phyloP scores from a whole-genome alignment of 2,113 vertebrate genomes.

The Xerus inauris region DNA sequence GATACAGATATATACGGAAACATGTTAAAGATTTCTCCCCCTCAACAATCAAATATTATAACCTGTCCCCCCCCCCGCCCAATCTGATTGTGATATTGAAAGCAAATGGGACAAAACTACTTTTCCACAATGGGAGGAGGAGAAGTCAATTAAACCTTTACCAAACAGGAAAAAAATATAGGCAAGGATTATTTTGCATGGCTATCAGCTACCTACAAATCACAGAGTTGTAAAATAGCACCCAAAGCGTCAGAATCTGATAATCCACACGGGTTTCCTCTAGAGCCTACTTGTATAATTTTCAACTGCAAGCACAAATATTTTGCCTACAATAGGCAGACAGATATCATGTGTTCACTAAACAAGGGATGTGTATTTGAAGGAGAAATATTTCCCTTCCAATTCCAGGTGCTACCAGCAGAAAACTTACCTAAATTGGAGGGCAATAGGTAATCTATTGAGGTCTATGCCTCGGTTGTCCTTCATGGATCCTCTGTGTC shows the following conservation, averaged over 20 bases:
- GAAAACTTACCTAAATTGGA: neutral
- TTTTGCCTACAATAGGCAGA: neutral
- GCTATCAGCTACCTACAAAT: neutral
- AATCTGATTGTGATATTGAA: neutral
- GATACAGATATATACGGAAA: neutral
- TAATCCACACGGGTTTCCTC: neutral
- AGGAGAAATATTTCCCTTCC: neutral
- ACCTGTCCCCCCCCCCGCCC: neutral
- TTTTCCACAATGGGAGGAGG: neutral
- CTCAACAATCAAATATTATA: neutral
- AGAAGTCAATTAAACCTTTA: neutral
- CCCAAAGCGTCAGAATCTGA: neutral
- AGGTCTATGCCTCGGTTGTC: neutral
- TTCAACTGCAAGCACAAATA: constrained; percentile 30
- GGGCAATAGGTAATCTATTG: neutral
- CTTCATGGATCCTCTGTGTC: neutral
- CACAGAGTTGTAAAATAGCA: neutral
- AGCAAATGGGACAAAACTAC: neutral
- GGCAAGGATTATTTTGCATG: neutral
- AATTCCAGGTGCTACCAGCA: neutral
- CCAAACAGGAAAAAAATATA: neutral
- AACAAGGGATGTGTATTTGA: neutral
- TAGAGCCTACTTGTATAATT: neutral
- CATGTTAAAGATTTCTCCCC: constrained; percentile 15
- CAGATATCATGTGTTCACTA: neutral